phyloP scores from a whole-genome alignment of 2,888 invertebrate genomes.

The Tetragonisca angustula region DNA sequence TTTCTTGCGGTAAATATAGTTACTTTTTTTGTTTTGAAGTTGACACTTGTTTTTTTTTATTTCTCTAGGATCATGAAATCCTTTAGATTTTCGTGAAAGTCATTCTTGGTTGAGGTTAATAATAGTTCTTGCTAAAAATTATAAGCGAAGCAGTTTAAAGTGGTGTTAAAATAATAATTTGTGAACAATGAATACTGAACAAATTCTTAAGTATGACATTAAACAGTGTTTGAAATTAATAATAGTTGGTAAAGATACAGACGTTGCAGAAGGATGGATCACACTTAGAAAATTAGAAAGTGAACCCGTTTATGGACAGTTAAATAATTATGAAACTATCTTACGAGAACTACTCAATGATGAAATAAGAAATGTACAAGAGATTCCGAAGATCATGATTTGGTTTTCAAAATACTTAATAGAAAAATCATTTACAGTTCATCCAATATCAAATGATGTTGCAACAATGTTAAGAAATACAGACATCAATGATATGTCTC shows the following conservation, averaged over 20 bases:
- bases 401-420: slow-evolving; percentile 77
- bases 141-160: slow-evolving; percentile 43
- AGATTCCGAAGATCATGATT: slow-evolving; percentile 73
- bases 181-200: slow-evolving; percentile 61
- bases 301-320: slow-evolving; percentile 26
- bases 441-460: slow-evolving; percentile 70
- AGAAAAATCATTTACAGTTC: slow-evolving; percentile 61
- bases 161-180: slow-evolving; percentile 29
- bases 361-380: slow-evolving; percentile 66
- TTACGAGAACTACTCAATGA: slow-evolving; percentile 47
- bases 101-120: slow-evolving; percentile 67
- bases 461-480: slow-evolving; percentile 70
- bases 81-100: slow-evolving; percentile 68
- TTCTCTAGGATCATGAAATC: slow-evolving; percentile 55
- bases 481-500: slow-evolving; percentile 65
- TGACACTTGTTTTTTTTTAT: slow-evolving; percentile 44
- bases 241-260: slow-evolving; percentile 51
- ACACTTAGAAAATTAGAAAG: slow-evolving; percentile 58
- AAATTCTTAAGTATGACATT: slow-evolving; percentile 51
- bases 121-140: slow-evolving; percentile 52
- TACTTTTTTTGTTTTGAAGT: slow-evolving; percentile 32
- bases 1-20: slow-evolving; percentile 12
- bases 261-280: slow-evolving; percentile 64
- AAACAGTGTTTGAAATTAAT: slow-evolving; percentile 60
- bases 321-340: slow-evolving; percentile 49